Evolutionary conservation across 2,888 invertebrate genomes (phyloP), one percentile per base, ranked within the genome.

Genomic region (Drosophila mercatorum): DNA sequence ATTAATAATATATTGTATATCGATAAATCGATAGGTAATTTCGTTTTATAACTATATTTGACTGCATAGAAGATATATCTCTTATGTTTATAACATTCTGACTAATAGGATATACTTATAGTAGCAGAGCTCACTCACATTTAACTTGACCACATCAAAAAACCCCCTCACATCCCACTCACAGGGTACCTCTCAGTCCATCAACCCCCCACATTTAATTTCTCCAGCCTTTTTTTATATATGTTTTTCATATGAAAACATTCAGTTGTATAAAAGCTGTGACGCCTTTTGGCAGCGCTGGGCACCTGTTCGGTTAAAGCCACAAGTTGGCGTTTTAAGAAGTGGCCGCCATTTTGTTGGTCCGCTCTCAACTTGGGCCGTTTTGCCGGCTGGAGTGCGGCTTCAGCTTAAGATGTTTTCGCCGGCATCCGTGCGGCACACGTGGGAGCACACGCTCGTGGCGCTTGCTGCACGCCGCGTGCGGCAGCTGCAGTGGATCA

Each of bases 241-340:
- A 11, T 61, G n/a, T 26, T 41, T 51, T 51, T 38, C 36, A 22
- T 17, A 44, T 41, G 22, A 3, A 43, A 44, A n/a, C 44, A 22
- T 22, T 2, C 7, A 2, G 44, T 26, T 59, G 28, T 55, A 26
- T 44, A 41, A 63, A 41, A 46, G 7, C 41, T 17, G 41, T 22
- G 62, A 12, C 8, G 8, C 68, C 5, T 49, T 12, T 58, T 22
- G 44, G 38, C 28, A 40, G 17, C 62, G 69, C 91, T 92, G 92
- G 14, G 72, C 77, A 80, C 92, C 92, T 92, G 91, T 80, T 91
- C 75, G 72, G 31, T 64, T 75, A 86, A 84, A 91, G 92, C 92
- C 91, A 89, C 90, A 89, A 90, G 82, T 91, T 89, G 88, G 88
- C 90, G 83, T 91, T 92, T 92, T 92, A 92, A 91, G 87, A 83